Evolutionary conservation across 2,113 vertebrate species (phyloP), one percentile per base, ranked within the genome.

Genomic region (Lepus americanus): DNA sequence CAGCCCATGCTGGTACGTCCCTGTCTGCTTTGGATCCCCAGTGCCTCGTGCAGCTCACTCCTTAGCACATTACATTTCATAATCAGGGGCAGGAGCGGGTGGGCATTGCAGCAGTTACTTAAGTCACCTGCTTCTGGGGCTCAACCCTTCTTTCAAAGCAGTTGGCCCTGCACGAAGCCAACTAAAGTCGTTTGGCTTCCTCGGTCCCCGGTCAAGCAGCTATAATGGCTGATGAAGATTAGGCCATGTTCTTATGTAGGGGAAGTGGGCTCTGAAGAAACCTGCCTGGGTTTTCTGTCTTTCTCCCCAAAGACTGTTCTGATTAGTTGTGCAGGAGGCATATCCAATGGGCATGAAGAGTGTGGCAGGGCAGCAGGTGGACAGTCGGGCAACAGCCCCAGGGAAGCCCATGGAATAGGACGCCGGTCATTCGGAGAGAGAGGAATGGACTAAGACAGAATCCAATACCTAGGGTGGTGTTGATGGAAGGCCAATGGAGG

Each of bases 221-320:
- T 36, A 19, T 4, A 11, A 20, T 3, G 69, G 31, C 49, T 31
- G 72, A 80, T 66, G 66, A 29, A 2, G 59, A 36, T 11, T 25
- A 49, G 36, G 2, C 39, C 27, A 0, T 12, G 22, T 5, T 7
- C 27, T 64, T 23, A 0, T 7, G 2, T 31, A 16, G 17, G 25
- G 2, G 0, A 2, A 2, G 25, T 29, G 78, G 55, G 25, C 66
- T 94, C 63, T 70, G 23, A n/a, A 13, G 92, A 95, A 76, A 70
- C 14, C 14, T 9, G 10, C 16, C 20, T 19, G 0, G 13, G 25
- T 49, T 67, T 66, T 76, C 53, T 73, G 53, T 11, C 55, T 73
- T 27, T 74, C 53, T 78, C n/a, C n/a, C 74, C 29, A 0, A 8
- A 9, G 6, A 1, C 59, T 11, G 16, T n/a, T 12, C 17, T 8